These are phyloP conservation scores for Drosophila simulans DNA, from an alignment of 1,140 invertebrate genomes.

Conservation along the genomic window DNA sequence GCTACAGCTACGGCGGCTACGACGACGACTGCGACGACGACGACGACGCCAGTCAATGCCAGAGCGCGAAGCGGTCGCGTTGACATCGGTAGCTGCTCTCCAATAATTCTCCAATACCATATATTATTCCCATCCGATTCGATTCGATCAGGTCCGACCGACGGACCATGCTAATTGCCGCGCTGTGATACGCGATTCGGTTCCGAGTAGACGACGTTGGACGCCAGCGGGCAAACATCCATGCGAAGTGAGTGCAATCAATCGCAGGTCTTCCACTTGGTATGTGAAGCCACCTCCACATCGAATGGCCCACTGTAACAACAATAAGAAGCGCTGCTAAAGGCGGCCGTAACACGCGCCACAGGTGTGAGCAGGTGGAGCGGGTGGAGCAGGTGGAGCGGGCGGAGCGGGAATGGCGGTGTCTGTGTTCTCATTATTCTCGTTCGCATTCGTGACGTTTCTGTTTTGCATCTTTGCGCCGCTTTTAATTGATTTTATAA, in stretches of 20 bases:
- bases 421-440: slow-evolving; percentile 51
- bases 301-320: slow-evolving; percentile 15
- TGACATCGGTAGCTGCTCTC: slow-evolving; percentile 74
- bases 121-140: slow-evolving; percentile 10
- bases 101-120: slow-evolving; percentile 42
- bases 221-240: no score
- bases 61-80: slow-evolving; percentile 76
- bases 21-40: slow-evolving; percentile 13
- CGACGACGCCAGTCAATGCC: slow-evolving; percentile 67
- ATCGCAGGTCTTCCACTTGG: slow-evolving; percentile 24
- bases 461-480: slow-evolving; percentile 43
- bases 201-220: not conserved
- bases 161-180: slow-evolving; percentile 21
- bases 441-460: slow-evolving; percentile 32
- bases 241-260: slow-evolving; percentile 32
- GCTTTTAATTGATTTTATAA: slow-evolving; percentile 56
- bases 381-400: not conserved
- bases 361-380: slow-evolving; percentile 57
- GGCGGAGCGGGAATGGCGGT: slow-evolving; percentile 1
- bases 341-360: slow-evolving; percentile 56
- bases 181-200: slow-evolving; percentile 30
- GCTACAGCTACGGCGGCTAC: slow-evolving; percentile 1
- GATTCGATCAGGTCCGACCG: not conserved
- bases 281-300: slow-evolving; percentile 20
- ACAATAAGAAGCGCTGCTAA: slow-evolving; percentile 20